phyloP scores from a whole-genome alignment of 2,797 vertebrate genomes.

The Mormyrus proboscirostris region DNA sequence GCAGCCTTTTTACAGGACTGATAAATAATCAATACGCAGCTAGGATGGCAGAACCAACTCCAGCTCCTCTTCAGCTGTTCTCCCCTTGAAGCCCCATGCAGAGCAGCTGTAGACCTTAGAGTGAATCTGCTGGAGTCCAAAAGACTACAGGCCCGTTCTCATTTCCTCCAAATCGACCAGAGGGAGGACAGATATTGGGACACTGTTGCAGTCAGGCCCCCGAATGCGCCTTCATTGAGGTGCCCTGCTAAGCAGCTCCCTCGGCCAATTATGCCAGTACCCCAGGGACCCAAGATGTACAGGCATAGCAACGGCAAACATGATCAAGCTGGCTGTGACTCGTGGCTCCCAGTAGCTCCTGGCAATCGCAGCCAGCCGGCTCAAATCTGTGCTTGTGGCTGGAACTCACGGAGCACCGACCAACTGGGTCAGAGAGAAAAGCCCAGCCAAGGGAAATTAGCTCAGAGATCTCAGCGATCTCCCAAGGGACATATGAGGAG shows the following conservation, averaged over 20 bases:
- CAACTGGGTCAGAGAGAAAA: slow-evolving; percentile 13
- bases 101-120: background rate
- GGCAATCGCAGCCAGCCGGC: background rate
- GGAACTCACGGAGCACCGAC: background rate
- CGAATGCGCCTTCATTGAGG: background rate
- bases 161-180: background rate
- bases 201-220: background rate
- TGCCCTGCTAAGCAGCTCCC: background rate
- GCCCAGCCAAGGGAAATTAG: background rate
- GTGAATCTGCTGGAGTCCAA: background rate
- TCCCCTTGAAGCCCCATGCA: background rate
- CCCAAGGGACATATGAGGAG: background rate
- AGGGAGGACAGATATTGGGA: background rate
- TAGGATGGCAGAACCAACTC: background rate
- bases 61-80: background rate
- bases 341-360: background rate
- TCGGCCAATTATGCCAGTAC: slow-evolving; percentile 4
- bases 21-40: background rate
- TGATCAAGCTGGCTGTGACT: background rate
- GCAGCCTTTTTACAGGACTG: background rate
- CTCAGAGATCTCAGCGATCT: background rate
- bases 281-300: background rate
- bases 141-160: background rate
- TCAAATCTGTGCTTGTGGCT: background rate
- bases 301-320: background rate